Evolutionary conservation across 1,140 invertebrate species (phyloP).

Genomic region (Trichomalopsis sarcophagae): DNA sequence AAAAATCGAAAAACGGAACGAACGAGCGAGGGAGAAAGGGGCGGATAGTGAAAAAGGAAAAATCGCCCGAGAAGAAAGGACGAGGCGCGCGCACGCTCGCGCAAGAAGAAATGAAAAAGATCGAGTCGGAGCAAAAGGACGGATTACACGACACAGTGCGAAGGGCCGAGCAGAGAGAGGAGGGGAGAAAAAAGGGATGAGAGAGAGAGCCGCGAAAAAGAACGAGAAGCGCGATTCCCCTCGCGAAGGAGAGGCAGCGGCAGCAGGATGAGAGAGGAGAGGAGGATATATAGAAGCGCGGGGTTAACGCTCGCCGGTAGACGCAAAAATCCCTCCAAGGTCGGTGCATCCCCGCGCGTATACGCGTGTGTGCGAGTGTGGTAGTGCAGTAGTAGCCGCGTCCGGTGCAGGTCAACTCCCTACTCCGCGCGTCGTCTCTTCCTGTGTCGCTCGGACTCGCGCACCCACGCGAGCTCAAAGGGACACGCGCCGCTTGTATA

Average conservation of each 20-base stretch:
- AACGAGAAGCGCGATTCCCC: constrained; percentile 45
- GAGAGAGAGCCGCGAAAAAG: constrained; percentile 48
- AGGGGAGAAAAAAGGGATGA: background rate
- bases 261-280: constrained; percentile 7
- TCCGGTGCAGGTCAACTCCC: constrained; percentile 58
- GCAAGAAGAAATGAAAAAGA: constrained; percentile 34
- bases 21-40: background rate
- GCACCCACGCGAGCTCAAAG: constrained; percentile 61
- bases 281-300: constrained; percentile 48
- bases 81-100: background rate
- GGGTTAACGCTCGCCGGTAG: constrained; percentile 73
- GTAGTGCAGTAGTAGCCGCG: constrained; percentile 25
- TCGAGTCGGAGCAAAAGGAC: constrained; percentile 16
- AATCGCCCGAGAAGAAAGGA: background rate
- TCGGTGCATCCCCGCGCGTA: constrained; percentile 72
- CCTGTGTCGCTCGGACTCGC: constrained; percentile 58
- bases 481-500: background rate
- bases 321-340: constrained; percentile 75
- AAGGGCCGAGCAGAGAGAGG: constrained; percentile 33
- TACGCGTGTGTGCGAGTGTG: constrained; percentile 37
- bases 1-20: background rate
- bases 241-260: background rate
- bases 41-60: constrained; percentile 12
- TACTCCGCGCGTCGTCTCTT: constrained; percentile 50
- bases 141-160: background rate